Evolutionary conservation across 2,888 invertebrate genomes (phyloP), one percentile per base, ranked within the genome.

Genomic region (Drosophila formosana): DNA sequence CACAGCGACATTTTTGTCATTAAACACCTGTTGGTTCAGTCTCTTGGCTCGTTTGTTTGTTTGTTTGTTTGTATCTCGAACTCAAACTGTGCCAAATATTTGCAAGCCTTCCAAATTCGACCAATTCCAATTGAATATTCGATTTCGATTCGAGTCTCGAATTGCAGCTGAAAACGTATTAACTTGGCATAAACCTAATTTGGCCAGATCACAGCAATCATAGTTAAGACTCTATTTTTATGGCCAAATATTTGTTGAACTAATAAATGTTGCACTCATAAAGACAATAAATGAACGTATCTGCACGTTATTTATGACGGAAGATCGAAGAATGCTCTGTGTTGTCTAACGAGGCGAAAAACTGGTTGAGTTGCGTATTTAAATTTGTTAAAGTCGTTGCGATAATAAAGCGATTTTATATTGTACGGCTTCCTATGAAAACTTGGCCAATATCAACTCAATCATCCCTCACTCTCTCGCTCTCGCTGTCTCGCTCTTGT

Each of bases 1-100:
- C 80, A 72, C 71, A 55, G 69, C 62, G 74, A 75, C 79, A 80
- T 78, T 77, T 75, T 80, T 72, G 68, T 78, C 79, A 78, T 79
- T 78, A 78, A 78, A 78, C 79, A 78, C 79, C 79, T 78, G 79
- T 78, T 72, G 65, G 57, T 52, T 30, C 30, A 8, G 32, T 32
- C 32, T 32, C 8, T 7, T 32, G 7, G 32, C 9, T 32, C 9
- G 32, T 32, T 8, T 18, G 18, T 30, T 30, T 68, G 57, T 53
- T 52, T 74, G 74, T 66, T 45, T 53, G 50, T 18, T 32, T 61
- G 60, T 47, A 46, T 52, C 65, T 37, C 47, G 28, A 72, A 56
- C 65, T 37, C 52, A 23, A 72, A 56, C 61, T 60, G 61, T 64
- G 65, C 61, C 71, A 74, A 77, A 74, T 66, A 78, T 78, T 77